Conservation (phyloP, 1,140 invertebrate genomes). For the Mylabris phalerata region DNA sequence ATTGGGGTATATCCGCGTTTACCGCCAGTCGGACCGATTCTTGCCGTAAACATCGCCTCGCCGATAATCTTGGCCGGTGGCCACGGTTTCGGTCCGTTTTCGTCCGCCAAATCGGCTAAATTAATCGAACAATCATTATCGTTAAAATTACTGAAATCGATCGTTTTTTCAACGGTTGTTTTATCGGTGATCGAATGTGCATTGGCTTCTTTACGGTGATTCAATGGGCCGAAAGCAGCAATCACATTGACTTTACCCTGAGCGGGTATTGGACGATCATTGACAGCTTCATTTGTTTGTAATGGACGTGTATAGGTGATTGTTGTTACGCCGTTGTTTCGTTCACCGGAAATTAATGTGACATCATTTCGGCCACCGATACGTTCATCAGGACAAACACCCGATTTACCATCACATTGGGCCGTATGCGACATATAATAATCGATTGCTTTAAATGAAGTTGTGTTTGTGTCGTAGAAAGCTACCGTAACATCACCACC, state of each 20-base stretch:
- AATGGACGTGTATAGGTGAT: conserved; percentile 71
- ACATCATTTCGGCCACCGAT: conserved; percentile 78
- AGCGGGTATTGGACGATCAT: conserved; percentile 61
- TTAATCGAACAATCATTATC: conserved; percentile 34
- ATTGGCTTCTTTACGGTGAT: conserved; percentile 71
- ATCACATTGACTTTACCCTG: conserved; percentile 64
- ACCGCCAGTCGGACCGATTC: conserved; percentile 79
- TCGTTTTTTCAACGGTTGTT: conserved; percentile 57
- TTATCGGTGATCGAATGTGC: conserved; percentile 69
- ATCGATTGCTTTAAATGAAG: conserved; percentile 70
- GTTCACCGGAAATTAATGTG: conserved; percentile 59
- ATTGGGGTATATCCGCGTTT: conserved; percentile 71
- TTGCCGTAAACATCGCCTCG: conserved; percentile 55
- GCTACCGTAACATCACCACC: conserved; percentile 79
- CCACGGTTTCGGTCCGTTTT: conserved; percentile 58
- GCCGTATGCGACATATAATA: conserved; percentile 79
- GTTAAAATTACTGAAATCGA: conserved; percentile 57
- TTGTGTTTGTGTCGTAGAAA: conserved; percentile 64
- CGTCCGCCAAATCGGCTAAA: conserved; percentile 45
- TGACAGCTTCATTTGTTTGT: conserved; percentile 63
- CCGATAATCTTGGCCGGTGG: conserved; percentile 52
- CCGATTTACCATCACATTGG: conserved; percentile 72
- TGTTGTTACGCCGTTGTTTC: conserved; percentile 74
- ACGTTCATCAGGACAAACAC: conserved; percentile 78
- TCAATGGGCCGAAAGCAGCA: conserved; percentile 81